Evolutionary conservation across 2,888 invertebrate species (phyloP), one percentile per base, ranked within the genome.

Genomic region (Oeneis ivallda): DNA sequence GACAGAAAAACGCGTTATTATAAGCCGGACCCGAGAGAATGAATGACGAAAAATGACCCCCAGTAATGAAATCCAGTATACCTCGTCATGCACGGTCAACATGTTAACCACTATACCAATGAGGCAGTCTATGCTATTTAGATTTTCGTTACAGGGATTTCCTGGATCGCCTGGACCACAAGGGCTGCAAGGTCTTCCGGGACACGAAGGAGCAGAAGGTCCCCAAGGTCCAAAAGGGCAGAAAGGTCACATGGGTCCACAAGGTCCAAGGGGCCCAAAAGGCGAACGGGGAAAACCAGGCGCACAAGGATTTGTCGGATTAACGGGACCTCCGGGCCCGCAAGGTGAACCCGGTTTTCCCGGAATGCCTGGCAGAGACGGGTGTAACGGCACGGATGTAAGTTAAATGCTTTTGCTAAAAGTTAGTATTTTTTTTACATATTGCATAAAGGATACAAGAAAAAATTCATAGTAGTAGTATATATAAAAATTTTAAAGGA

Each of bases 331-430:
- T 69, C 95, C 95, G 19, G 96, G 96, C 67, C 80, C 93, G 67
- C 94, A 93, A 79, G 96, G 96, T 41, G 93, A 93, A 64, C 75
- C 93, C 0, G 96, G 98, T 59, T 78, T 92, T 0, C 92, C 96
- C n/a, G 98, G 98, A 74, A 89, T 94, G 52, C 95, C 96, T 49
- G 99, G 99, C 61, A 91, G 96, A 76, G 98, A 99, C 81, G 99
- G 99, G 10, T 99, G 99, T 81, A 98, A 99, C 79, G 99, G 99
- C 78, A 97, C 98, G 62, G 98, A 98, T 85, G 97, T 97, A 93
- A 93, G 94, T 92, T 26, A 26, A 26, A 4, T 4, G 26, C 26
- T 26, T 26, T 26, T 26, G 3, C 1, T 26, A 26, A 26, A 26
- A 4, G 26, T 26, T 26, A n/a, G n/a, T n/a, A n/a, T n/a, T n/a